Evolutionary conservation across 2,113 vertebrate species (phyloP).

Genomic region (Hippocampus barbouri): DNA sequence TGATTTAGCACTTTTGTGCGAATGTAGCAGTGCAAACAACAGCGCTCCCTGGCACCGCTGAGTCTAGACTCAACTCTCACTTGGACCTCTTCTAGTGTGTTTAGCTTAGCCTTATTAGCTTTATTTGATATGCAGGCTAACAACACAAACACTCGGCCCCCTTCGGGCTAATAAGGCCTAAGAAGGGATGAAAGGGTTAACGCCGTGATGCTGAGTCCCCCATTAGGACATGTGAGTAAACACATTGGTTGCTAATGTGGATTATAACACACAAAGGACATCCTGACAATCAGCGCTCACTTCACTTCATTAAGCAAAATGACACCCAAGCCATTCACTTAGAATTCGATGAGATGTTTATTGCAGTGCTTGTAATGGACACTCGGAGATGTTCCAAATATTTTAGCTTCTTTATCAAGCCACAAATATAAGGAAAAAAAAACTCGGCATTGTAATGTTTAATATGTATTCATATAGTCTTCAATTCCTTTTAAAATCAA

Average conservation of each 20-base stretch:
- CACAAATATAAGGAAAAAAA: no score
- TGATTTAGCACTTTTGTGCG: conserved; percentile 50
- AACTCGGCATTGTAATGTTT: no score
- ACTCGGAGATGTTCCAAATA: no score
- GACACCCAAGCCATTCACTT: background rate
- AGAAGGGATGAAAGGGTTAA: conserved; percentile 59
- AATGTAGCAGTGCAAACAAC: conserved; percentile 56
- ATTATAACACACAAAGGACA: conserved; percentile 24
- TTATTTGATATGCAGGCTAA: conserved; percentile 69
- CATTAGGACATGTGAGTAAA: conserved; percentile 69
- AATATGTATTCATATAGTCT: no score
- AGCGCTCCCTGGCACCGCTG: conserved; percentile 52
- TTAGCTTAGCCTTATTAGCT: conserved; percentile 2
- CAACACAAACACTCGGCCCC: conserved; percentile 40
- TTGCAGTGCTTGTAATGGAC: no score
- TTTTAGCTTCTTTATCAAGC: no score
- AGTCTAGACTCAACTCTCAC: conserved; percentile 69
- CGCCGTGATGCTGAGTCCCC: conserved; percentile 63
- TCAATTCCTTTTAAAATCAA: no score
- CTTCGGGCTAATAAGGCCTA: conserved; percentile 56
- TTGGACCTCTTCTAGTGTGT: conserved; percentile 22
- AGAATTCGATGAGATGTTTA: background rate
- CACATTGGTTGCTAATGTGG: conserved; percentile 50
- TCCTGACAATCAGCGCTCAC: background rate
- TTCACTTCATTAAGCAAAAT: background rate